These are phyloP conservation scores for Euleptes europaea DNA, from an alignment of 2,113 vertebrate genomes.

Conservation along the genomic window DNA sequence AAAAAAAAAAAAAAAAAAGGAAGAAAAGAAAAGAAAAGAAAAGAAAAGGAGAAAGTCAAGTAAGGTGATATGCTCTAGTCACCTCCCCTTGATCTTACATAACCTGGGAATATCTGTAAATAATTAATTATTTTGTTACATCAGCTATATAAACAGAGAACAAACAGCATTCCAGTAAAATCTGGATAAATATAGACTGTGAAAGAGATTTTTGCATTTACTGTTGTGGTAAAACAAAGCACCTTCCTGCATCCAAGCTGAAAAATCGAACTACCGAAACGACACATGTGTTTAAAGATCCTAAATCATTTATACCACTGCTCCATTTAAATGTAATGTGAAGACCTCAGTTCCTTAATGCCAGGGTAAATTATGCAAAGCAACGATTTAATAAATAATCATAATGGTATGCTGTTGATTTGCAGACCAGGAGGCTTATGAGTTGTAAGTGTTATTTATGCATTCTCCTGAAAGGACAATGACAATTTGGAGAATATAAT, in stretches of 20 bases:
- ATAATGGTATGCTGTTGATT: background rate
- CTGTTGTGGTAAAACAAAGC: conserved; percentile 26
- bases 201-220: background rate
- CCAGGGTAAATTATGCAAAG: background rate
- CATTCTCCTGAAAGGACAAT: background rate
- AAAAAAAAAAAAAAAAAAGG: background rate
- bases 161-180: background rate
- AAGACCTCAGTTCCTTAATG: conserved; percentile 33
- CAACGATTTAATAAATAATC: background rate
- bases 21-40: background rate
- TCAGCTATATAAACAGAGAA: conserved; percentile 9
- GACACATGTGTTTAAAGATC: background rate
- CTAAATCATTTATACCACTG: conserved; percentile 45
- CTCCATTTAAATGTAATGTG: conserved; percentile 42
- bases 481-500: background rate
- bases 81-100: background rate
- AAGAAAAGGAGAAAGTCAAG: background rate
- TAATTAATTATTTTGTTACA: background rate
- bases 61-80: background rate
- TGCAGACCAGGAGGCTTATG: background rate
- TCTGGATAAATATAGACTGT: conserved; percentile 1
- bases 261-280: conserved; percentile 42
- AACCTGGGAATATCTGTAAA: conserved; percentile 1
- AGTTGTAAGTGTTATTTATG: background rate
- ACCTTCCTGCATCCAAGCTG: conserved; percentile 9